These are phyloP conservation scores for Anastrepha obliqua DNA, from an alignment of 1,140 invertebrate genomes.

Conservation along the genomic window DNA sequence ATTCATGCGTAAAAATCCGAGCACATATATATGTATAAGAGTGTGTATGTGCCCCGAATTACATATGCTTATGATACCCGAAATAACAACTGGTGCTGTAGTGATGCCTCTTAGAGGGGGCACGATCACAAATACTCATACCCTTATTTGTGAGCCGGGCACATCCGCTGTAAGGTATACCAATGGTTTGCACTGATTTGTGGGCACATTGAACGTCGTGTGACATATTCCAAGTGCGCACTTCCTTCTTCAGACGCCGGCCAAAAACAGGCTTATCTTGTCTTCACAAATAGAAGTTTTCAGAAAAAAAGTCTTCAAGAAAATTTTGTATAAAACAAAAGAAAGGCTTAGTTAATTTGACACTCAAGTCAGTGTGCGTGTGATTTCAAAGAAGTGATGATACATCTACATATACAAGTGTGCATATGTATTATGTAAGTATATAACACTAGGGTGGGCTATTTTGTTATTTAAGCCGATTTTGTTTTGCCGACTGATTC, in stretches of 20 bases:
- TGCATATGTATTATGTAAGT: not conserved
- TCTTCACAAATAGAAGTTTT: conserved; percentile 1
- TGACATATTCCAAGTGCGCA: conserved; percentile 30
- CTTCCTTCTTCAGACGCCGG: conserved; percentile 43
- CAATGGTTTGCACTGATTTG: conserved; percentile 35
- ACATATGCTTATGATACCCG: conserved; percentile 34
- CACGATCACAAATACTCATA: not conserved
- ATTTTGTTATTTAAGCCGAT: too few relatives aligned
- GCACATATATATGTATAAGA: not conserved
- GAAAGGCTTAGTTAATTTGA: not conserved
- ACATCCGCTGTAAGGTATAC: conserved; percentile 37
- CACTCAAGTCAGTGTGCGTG: not conserved
- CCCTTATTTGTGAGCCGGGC: not conserved
- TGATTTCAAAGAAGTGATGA: not conserved
- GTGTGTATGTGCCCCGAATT: not conserved
- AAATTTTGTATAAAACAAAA: not conserved
- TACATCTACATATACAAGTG: not conserved
- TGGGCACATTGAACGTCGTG: conserved; percentile 20
- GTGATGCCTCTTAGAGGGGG: not conserved
- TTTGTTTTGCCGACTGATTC: too few relatives aligned
- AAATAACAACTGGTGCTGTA: conserved; percentile 23
- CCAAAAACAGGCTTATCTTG: conserved; percentile 13
- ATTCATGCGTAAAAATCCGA: not conserved
- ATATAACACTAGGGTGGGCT: too few relatives aligned
- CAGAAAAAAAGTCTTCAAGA: not conserved